Percentiles rank a stretch among this genome's conserved stretches.
Conservation (phyloP, 2,113 vertebrate species). For the Verasper variegatus region DNA sequence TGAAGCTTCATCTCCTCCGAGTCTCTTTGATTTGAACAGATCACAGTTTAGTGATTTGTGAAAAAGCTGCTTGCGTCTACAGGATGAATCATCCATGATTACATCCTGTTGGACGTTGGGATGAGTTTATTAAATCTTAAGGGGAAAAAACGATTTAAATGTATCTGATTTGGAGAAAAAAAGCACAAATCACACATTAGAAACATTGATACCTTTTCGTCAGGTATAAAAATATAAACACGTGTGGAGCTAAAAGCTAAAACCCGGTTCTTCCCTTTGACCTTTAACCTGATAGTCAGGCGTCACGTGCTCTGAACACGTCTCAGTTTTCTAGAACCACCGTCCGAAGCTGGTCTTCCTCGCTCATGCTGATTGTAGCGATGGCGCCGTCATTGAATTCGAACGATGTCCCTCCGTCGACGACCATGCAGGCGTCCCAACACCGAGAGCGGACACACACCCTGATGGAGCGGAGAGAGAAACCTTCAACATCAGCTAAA, state of each 20-base stretch:
- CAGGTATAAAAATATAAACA: constrained; percentile 37
- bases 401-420: constrained; percentile 96
- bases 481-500: neutral
- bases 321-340: constrained; percentile 87
- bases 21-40: neutral
- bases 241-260: neutral
- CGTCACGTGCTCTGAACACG: neutral
- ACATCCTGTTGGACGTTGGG: neutral
- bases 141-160: neutral
- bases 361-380: constrained; percentile 88
- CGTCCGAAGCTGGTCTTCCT: constrained; percentile 92
- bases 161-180: neutral
- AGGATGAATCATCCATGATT: neutral
- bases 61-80: neutral
- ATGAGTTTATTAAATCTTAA: neutral
- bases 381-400: constrained; percentile 98
- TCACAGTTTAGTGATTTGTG: neutral
- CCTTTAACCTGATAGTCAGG: neutral
- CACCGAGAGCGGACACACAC: constrained; percentile 94
- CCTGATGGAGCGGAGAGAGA: constrained; percentile 75
- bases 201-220: constrained; percentile 6
- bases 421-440: constrained; percentile 99
- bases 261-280: constrained; percentile 25
- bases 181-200: neutral
- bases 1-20: neutral